These are phyloP conservation scores for Daubentonia madagascariensis DNA, from an alignment of 2,113 vertebrate species.

Conservation along the genomic window DNA sequence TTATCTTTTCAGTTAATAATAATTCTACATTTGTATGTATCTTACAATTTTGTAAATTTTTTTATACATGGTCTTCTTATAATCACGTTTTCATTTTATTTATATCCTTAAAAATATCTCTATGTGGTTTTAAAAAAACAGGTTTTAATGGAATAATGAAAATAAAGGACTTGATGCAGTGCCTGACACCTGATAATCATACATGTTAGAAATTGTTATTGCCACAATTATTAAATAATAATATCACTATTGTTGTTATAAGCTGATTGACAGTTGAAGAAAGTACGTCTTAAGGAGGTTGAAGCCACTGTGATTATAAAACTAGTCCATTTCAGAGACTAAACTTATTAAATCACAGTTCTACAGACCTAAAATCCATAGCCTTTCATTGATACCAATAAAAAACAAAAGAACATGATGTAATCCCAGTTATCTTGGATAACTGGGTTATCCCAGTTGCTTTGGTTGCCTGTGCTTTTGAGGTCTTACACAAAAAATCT, in stretches of 20 bases:
- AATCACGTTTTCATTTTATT: not conserved
- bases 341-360: not conserved
- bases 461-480: too few species aligned
- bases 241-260: not conserved
- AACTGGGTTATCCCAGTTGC: too few species aligned
- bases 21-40: not conserved
- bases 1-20: not conserved
- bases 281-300: not conserved
- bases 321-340: not conserved
- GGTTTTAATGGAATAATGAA: constrained; percentile 45
- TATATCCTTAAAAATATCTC: not conserved
- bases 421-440: too few species aligned
- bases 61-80: not conserved
- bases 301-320: not conserved
- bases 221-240: not conserved
- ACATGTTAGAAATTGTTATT: not conserved
- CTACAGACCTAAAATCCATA: not conserved
- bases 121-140: not conserved
- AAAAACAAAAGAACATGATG: not conserved
- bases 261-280: not conserved
- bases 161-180: not conserved
- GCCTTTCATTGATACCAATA: not conserved
- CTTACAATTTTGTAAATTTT: constrained; percentile 9
- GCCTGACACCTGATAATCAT: not conserved
- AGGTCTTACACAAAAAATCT: too few species aligned